phyloP scores from a whole-genome alignment of 2,888 invertebrate species.

The Chaetogeoica ovagalla region DNA sequence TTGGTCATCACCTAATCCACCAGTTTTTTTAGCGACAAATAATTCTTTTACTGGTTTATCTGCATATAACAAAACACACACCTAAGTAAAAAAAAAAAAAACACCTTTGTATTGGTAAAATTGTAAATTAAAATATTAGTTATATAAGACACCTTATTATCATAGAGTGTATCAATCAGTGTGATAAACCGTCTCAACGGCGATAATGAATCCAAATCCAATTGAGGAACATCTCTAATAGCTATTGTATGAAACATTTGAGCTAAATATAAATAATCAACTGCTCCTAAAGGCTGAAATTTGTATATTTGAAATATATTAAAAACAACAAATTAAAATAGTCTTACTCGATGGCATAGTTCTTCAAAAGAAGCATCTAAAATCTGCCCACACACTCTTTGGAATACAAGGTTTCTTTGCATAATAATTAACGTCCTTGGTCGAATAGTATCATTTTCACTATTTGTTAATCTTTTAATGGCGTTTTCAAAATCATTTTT shows the following conservation, averaged over 20 bases:
- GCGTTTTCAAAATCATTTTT: constrained; percentile 73
- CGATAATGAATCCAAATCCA: constrained; percentile 78
- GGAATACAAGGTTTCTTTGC: constrained; percentile 85
- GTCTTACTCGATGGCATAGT: constrained; percentile 80
- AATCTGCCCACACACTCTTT: constrained; percentile 88
- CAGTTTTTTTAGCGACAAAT: constrained; percentile 63
- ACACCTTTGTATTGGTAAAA: neutral
- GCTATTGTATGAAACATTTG: constrained; percentile 95
- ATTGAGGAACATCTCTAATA: constrained; percentile 82
- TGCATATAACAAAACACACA: constrained; percentile 80
- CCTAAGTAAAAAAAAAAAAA: constrained; percentile 61
- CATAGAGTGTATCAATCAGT: constrained; percentile 94
- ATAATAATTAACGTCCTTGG: constrained; percentile 84
- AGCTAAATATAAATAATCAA: constrained; percentile 90
- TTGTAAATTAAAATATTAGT: constrained; percentile 13
- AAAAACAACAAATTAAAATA: neutral
- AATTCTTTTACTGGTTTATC: constrained; percentile 76
- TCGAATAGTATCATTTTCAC: constrained; percentile 86
- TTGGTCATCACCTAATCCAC: constrained; percentile 74
- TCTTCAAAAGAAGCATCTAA: constrained; percentile 87
- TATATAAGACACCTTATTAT: constrained; percentile 72
- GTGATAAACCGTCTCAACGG: constrained; percentile 93
- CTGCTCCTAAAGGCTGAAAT: constrained; percentile 83
- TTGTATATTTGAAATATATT: neutral
- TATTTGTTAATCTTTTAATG: constrained; percentile 84